Percentiles rank a stretch among this genome's conserved stretches.
Conservation (phyloP, 2,113 vertebrate genomes). For the Bufo gargarizans region DNA sequence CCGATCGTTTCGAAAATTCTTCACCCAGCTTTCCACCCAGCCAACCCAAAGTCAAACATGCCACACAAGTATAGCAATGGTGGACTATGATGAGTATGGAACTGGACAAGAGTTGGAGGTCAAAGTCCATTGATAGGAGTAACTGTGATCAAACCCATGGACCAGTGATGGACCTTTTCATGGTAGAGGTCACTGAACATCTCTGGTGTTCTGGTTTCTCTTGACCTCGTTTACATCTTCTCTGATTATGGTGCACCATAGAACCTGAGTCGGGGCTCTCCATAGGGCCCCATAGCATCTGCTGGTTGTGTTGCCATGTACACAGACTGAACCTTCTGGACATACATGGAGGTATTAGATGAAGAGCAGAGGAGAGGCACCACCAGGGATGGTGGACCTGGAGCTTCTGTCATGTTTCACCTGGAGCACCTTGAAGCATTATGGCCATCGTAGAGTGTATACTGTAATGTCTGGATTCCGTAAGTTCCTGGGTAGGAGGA, state of each 20-base stretch:
- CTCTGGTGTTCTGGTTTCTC: background rate
- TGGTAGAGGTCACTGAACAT: background rate
- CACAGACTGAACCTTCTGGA: background rate
- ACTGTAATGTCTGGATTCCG: too few species aligned
- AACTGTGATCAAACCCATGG: background rate
- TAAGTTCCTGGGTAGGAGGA: background rate
- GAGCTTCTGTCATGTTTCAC: background rate
- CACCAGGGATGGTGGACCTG: background rate
- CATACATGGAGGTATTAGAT: background rate
- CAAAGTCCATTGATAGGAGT: background rate
- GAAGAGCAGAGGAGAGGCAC: background rate
- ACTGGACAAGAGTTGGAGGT: background rate
- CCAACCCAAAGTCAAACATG: background rate
- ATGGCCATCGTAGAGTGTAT: too few species aligned
- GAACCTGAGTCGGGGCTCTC: background rate
- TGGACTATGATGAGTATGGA: background rate
- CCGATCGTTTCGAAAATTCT: background rate
- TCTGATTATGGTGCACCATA: background rate
- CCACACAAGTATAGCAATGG: conserved; percentile 17
- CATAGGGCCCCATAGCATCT: background rate
- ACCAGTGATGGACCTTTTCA: background rate
- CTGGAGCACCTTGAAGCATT: too few species aligned
- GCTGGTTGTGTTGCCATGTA: background rate
- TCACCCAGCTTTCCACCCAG: background rate
- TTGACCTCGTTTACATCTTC: background rate